phyloP scores from a whole-genome alignment of 2,888 invertebrate genomes.

The Poecilobothrus nobilitatus region DNA sequence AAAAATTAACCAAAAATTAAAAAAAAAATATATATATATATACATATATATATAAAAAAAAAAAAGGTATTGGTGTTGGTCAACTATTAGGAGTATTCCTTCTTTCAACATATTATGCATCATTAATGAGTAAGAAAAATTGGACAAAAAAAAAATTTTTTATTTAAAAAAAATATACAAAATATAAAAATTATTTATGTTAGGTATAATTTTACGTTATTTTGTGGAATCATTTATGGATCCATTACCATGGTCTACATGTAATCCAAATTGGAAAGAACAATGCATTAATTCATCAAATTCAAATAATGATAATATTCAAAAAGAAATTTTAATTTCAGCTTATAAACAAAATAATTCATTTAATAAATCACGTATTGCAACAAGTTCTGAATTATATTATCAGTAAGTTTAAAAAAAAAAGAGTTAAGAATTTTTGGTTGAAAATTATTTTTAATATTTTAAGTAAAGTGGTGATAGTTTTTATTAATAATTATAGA shows the following conservation, averaged over 20 bases:
- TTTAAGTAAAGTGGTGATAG: neutral
- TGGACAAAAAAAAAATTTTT: too few relatives aligned
- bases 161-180: too few relatives aligned
- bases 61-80: conserved; percentile 50
- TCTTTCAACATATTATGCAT: conserved; percentile 57
- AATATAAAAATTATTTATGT: conserved; percentile 22
- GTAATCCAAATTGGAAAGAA: conserved; percentile 48
- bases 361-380: conserved; percentile 30
- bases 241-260: conserved; percentile 56
- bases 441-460: neutral
- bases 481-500: too few relatives aligned
- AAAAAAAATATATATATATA: too few relatives aligned
- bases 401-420: conserved; percentile 45
- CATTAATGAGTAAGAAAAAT: conserved; percentile 42
- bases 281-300: conserved; percentile 37
- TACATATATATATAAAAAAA: too few relatives aligned
- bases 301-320: conserved; percentile 12
- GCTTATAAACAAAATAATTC: conserved; percentile 13
- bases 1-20: neutral
- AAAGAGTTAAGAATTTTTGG: neutral
- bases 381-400: conserved; percentile 47
- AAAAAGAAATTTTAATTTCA: neutral
- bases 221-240: conserved; percentile 53
- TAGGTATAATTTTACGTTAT: conserved; percentile 53
- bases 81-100: conserved; percentile 48